Percentiles rank a stretch among this genome's conserved stretches.
phyloP scores from a whole-genome alignment of 2,113 vertebrate species.

The Dipodomys stephensi region DNA sequence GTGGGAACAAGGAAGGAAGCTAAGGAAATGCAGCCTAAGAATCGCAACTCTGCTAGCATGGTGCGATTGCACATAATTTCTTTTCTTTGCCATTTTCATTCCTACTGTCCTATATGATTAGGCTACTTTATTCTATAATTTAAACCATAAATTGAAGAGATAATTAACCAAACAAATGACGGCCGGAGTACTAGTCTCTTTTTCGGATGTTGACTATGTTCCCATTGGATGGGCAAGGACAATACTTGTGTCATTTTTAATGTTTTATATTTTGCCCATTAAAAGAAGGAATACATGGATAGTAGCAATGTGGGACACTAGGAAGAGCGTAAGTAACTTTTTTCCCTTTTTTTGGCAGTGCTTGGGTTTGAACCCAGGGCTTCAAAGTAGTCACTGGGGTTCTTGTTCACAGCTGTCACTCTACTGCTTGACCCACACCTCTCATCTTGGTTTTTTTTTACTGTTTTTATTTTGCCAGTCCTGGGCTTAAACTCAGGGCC shows the following conservation, averaged over 20 bases:
- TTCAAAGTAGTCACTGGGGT: too few species aligned
- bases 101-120: not conserved
- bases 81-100: not conserved
- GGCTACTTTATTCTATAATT: not conserved
- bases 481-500: too few species aligned
- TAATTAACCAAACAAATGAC: rapidly evolving
- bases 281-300: not conserved
- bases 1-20: too few species aligned
- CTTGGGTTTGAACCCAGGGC: too few species aligned
- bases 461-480: too few species aligned
- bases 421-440: too few species aligned
- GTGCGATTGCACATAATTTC: not conserved
- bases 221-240: not conserved
- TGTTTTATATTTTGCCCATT: not conserved
- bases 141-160: constrained; percentile 23
- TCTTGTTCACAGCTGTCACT: too few species aligned
- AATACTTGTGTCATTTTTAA: not conserved
- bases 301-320: not conserved
- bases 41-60: not conserved
- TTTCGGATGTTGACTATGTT: not conserved
- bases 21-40: not conserved
- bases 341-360: too few species aligned
- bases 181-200: not conserved
- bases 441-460: too few species aligned
- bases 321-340: not conserved